phyloP scores from a whole-genome alignment of 2,797 vertebrate species.

The Hemitrygon akajei region DNA sequence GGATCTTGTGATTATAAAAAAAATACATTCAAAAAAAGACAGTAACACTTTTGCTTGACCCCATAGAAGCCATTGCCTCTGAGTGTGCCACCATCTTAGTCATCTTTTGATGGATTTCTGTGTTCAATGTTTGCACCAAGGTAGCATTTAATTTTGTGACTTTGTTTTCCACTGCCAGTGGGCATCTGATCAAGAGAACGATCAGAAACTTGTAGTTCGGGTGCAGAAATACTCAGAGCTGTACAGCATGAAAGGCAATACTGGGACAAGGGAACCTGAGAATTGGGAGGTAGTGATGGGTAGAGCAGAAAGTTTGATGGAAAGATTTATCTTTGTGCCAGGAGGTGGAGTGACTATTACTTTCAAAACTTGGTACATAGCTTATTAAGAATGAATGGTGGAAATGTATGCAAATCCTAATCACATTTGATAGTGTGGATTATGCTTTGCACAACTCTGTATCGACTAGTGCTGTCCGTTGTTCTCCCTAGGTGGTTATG shows the following conservation, averaged over 20 bases:
- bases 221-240: neutral
- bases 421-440: neutral
- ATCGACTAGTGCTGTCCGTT: neutral
- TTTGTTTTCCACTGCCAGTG: neutral
- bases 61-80: too few species aligned
- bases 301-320: neutral
- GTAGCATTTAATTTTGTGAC: neutral
- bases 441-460: neutral
- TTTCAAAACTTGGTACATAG: neutral
- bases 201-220: neutral
- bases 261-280: neutral
- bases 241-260: neutral
- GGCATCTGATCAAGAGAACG: neutral
- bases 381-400: neutral
- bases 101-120: neutral
- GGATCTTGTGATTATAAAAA: too few species aligned
- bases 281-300: too few species aligned
- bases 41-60: too few species aligned
- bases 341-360: neutral
- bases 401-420: neutral
- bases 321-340: neutral
- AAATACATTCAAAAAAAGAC: too few species aligned
- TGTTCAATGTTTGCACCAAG: neutral
- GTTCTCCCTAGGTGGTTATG: slow-evolving; percentile 63
- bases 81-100: too few species aligned